These are phyloP conservation scores for Oreortyx pictus DNA, from an alignment of 2,797 vertebrate species.

Conservation along the genomic window DNA sequence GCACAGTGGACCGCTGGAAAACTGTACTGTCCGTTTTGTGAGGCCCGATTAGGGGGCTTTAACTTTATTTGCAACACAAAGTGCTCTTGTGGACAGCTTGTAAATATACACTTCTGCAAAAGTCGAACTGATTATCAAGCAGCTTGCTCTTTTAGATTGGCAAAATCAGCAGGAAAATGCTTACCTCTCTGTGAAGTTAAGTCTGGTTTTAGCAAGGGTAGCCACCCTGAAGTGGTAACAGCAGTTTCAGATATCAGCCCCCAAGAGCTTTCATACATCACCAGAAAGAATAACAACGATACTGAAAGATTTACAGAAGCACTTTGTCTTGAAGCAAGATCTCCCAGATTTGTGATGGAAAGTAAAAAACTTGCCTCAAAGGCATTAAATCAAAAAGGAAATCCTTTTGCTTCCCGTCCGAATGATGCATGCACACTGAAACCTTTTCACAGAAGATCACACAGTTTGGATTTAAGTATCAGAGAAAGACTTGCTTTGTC, in stretches of 20 bases:
- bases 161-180: conserved; percentile 71
- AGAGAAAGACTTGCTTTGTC: conserved; percentile 68
- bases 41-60: conserved; percentile 85
- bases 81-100: conserved; percentile 85
- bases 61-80: conserved; percentile 86
- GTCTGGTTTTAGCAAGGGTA: conserved; percentile 54
- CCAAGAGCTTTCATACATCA: conserved; percentile 47
- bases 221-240: conserved; percentile 38
- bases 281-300: conserved; percentile 38
- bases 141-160: conserved; percentile 51
- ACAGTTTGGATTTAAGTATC: conserved; percentile 78
- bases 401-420: conserved; percentile 58
- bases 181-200: conserved; percentile 52
- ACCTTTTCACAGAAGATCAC: conserved; percentile 81
- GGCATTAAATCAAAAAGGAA: conserved; percentile 65
- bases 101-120: conserved; percentile 85
- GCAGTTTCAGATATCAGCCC: conserved; percentile 54
- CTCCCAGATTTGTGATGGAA: conserved; percentile 62
- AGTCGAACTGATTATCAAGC: conserved; percentile 82
- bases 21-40: conserved; percentile 88
- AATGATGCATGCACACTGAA: conserved; percentile 70
- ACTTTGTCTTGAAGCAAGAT: conserved; percentile 77
- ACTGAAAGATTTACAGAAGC: conserved; percentile 75
- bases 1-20: conserved; percentile 85
- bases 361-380: conserved; percentile 61